Base-by-base conservation (phyloP, 2,797 vertebrate genomes). In the Phoeniculus purpureus region DNA sequence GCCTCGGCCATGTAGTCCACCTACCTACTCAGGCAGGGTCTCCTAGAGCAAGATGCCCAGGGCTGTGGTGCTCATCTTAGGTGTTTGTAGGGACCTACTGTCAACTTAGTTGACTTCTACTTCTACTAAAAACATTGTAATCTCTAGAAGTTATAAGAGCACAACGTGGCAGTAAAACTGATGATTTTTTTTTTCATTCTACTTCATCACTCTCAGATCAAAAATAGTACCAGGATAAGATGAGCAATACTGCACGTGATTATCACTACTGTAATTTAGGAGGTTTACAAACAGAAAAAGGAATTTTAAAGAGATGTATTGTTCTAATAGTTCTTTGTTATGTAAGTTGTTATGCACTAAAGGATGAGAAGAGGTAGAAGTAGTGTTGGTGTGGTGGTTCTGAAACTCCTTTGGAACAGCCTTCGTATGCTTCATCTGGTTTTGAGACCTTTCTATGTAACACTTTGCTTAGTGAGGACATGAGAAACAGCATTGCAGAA, bases 171-270 rank as follows among this genome's bases (percentile, higher is more conserved):
- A 37, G 18, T 5, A 60, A 29, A 62, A 62, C 0, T 32, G 4
- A 29, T 58, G 7, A 18, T 75, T 72, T 82, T 87, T 75, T 72
- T 82, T 87, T 43, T 90, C 34, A 48, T 71, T 78, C 34, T 50
- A 1, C 29, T 85, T 52, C 52, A 37, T 45, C 22, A n/a, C 1
- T 34, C 52, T 61, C 40, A 23, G 15, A 13, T 58, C 7, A 85
- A 47, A 89, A 61, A 4, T 19, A 26, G 11, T 9, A 23, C 7
- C 18, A 65, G 17, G 2, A 47, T 76, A 67, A 56, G 21, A 21
- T 45, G 34, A 91, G 12, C 21, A 37, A 31, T 67, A 4, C 59
- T 75, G 23, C 9, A 27, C 61, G 29, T 75, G 34, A 8, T 25
- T 26, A 23, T 18, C 12, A 18, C 54, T 12, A 3, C 4, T 62